Evolutionary conservation across 37 sponge, comb jelly and placozoan species (phyloP), one percentile per base, ranked within the genome.

Genomic region (Ianthella basta): DNA sequence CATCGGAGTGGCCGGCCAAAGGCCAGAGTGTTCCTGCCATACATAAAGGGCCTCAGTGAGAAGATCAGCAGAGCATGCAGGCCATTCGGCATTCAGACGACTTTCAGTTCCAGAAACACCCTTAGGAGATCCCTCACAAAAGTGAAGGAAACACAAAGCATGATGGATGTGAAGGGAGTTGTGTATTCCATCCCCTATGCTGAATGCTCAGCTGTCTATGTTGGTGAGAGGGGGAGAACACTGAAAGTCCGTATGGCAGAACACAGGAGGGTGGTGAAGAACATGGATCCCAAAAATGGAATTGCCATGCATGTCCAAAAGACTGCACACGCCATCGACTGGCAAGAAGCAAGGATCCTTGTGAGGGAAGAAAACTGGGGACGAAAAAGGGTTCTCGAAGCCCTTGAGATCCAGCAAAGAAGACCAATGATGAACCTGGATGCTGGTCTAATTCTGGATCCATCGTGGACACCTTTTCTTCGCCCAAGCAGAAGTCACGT

Each of bases 171-270:
- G 55, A 29, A 55, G 23, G 80, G 56, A 12, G 80, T 79, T 2
- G 56, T 79, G 44, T 79, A 79, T 13, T 40, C 29, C 4, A 40
- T 79, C 39, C 56, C 80, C 36, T 79, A 55, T 79, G 64, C 64
- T 29, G 80, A 44, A 79, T 79, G 80, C 80, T 13, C 44, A 41
- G 64, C 33, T 4, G 25, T 5, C 4, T 81, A 60, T 27, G 60
- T 80, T 59, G 85, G 85, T 1, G 85, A 84, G 70, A 84, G 74
- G 8, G 85, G 85, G 21, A 50, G 85, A 27, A 72, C 55, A 39
- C 85, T 84, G 37, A 70, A 72, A 60, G 23, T 35, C 21, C 14
- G 85, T 27, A 70, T 70, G 35, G 19, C 73, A 66, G 74, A 72
- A 55, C 73, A 84, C 59, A 69, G 40, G 38, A 44, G 59, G 40